Base-by-base conservation (phyloP, 2,888 invertebrate genomes). In the Punctoribates punctum region DNA sequence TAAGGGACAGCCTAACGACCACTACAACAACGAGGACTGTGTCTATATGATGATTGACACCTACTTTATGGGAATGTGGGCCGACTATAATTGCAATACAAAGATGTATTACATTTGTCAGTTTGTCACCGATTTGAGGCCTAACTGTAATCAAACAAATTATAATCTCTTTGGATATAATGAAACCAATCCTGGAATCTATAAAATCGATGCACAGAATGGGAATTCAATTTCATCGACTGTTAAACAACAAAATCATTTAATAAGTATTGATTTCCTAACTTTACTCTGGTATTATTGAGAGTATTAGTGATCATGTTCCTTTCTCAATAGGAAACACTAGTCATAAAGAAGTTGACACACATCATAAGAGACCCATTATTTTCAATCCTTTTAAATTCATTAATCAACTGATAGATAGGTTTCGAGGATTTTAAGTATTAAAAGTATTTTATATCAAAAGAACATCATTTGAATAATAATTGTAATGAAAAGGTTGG, bases 71-170 rank as follows among this genome's bases (percentile, higher is more conserved):
- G 65, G 65, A 15, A 27, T 27, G 17, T 65, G 65, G 65, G 65
- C 20, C 15, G 65, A 65, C 65, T 65, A 65, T 38, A 27, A 4
- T 4, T 65, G 65, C 20, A 27, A 65, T 38, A 38, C 34, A n/a
- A 65, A 65, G 11, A 65, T 65, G 65, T 65, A 65, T 65, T 65
- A 65, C 27, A 20, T 65, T n/a, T 65, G 65, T 38, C 65, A 65
- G 65, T 38, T 65, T 17, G 65, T 65, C 11, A n/a, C 15, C 4
- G 65, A 65, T 38, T n/a, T 38, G 38, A 65, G 27, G 2, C 65
- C 65, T 8, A 34, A 34, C 20, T 65, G 65, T 27, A 34, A 34
- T 20, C 65, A 29, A 65, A 65, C 34, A 5, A 65, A 65, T 65
- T 65, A 65, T 65, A 65, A 65, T 65, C 65, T 65, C 20, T 65